Evolutionary conservation across 1,140 invertebrate species (phyloP), one percentile per base, ranked within the genome.

Genomic region (Calephelis virginiensis): DNA sequence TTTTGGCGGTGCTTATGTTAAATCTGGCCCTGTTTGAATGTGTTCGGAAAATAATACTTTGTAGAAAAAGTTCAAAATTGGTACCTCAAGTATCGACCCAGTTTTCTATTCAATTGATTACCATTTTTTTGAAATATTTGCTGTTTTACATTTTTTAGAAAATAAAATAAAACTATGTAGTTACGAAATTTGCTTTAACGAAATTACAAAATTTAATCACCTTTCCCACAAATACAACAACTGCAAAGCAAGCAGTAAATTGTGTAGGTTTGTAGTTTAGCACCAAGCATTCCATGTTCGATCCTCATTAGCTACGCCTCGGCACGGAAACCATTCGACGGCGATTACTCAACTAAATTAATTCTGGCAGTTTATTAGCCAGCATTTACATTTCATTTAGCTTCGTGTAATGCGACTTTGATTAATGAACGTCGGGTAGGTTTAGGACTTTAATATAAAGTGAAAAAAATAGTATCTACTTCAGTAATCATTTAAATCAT

Each of bases 251-350:
- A 56, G 17, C 53, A 12, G 28, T 56, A 10, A 56, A 28, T 37
- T 56, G 14, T 12, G 28, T 56, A 12, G 17, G 11, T 56, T 56
- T 37, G 28, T 56, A 12, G 28, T 28, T 17, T 17, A 28, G 10
- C 53, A 37, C 53, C 10, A 56, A 11, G 17, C 53, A 56, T 64
- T 60, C 70, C 77, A 71, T 79, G 79, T 68, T 67, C 53, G 28
- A 45, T 14, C 14, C 46, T 67, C 73, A 75, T 81, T 77, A 79
- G 67, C 61, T 53, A 48, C 50, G 64, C 61, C 64, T 17, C 66
- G 14, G 14, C 65, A 71, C 64, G 72, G 68, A 80, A 82, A 80
- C 77, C 75, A 80, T 80, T 79, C 66, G 17, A 69, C 74, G 13
- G 53, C 73, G 73, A 82, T 75, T 76, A 76, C 69, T 64, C 43